These are phyloP conservation scores for Patella caerulea DNA, from an alignment of 2,888 invertebrate genomes.

Conservation along the genomic window DNA sequence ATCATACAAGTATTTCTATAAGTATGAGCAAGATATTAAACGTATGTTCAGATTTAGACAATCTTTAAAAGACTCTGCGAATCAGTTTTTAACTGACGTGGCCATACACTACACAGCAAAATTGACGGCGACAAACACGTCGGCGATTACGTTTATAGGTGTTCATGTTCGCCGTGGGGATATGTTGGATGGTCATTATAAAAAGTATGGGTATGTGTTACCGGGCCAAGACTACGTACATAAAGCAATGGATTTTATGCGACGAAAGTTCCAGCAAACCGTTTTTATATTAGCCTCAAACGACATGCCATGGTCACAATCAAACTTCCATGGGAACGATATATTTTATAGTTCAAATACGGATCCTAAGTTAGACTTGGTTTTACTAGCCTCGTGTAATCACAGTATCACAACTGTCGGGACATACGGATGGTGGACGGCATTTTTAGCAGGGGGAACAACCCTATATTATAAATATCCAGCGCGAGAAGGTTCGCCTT, in stretches of 20 bases:
- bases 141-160: background rate
- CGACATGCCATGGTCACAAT: background rate
- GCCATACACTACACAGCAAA: background rate
- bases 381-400: background rate
- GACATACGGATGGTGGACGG: background rate
- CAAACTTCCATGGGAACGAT: background rate
- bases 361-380: background rate
- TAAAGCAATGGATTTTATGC: constrained; percentile 4
- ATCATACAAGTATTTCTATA: background rate
- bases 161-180: background rate
- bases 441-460: constrained; percentile 1
- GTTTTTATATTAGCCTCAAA: background rate
- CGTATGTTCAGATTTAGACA: background rate
- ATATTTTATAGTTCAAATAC: background rate
- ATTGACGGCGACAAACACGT: background rate
- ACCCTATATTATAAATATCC: constrained; percentile 7
- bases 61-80: background rate
- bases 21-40: background rate
- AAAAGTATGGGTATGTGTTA: background rate
- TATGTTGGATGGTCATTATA: background rate
- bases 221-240: background rate
- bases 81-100: background rate
- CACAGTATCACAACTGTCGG: background rate
- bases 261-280: background rate
- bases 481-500: background rate